These are phyloP conservation scores for Stenodema calcarata DNA, from an alignment of 2,888 invertebrate genomes.

Conservation along the genomic window DNA sequence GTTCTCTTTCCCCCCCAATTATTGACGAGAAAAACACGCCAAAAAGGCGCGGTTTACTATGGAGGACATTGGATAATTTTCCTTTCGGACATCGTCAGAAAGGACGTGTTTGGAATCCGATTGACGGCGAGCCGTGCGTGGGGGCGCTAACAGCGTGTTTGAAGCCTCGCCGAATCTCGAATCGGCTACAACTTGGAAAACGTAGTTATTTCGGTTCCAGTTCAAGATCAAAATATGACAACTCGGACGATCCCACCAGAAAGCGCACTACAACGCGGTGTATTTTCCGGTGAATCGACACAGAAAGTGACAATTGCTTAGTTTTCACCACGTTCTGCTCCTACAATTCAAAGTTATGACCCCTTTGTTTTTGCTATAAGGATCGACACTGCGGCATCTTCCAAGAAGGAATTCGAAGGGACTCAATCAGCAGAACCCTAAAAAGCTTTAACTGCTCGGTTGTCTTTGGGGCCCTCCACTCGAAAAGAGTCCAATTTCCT, in stretches of 20 bases:
- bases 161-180: neutral
- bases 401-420: neutral
- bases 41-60: neutral
- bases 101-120: neutral
- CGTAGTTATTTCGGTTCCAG: too few species aligned
- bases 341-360: too few species aligned
- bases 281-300: too few species aligned
- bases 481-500: slow-evolving; percentile 21
- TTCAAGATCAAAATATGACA: too few species aligned
- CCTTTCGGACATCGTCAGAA: neutral
- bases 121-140: neutral
- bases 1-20: neutral
- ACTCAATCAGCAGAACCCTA: neutral
- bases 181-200: too few species aligned
- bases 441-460: neutral
- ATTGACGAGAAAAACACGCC: neutral
- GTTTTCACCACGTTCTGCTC: too few species aligned
- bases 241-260: too few species aligned
- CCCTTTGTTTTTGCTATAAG: too few species aligned
- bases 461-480: neutral
- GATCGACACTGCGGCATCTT: neutral
- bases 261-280: too few species aligned
- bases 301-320: too few species aligned
- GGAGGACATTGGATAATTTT: neutral
- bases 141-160: neutral